Conservation (phyloP, 2,797 vertebrate genomes). For the Trachurus trachurus region DNA sequence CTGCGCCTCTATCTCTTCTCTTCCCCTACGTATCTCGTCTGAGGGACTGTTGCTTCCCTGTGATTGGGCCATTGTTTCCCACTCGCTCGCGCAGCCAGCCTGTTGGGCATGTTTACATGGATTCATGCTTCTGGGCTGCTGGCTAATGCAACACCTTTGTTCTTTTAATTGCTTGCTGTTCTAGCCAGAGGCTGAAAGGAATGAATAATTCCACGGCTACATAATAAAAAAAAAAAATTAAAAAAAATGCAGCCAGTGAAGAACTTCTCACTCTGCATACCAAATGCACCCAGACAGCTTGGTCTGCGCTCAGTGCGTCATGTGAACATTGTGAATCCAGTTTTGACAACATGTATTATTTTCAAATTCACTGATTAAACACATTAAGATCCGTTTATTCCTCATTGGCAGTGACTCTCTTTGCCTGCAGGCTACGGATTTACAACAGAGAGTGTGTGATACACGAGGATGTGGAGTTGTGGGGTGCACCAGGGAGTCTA, state of each 20-base stretch:
- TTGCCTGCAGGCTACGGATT: background rate
- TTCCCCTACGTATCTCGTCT: constrained; percentile 35
- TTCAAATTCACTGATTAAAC: background rate
- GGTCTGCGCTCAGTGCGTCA: background rate
- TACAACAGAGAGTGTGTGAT: background rate
- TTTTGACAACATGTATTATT: background rate
- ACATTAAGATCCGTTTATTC: background rate
- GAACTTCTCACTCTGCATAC: constrained; percentile 41
- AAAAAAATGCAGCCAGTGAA: constrained; percentile 32
- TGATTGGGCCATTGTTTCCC: constrained; percentile 80
- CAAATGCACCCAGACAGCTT: constrained; percentile 12
- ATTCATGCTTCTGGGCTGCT: constrained; percentile 66
- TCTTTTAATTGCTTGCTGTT: constrained; percentile 80
- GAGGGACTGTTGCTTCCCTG: constrained; percentile 60
- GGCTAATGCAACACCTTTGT: constrained; percentile 79
- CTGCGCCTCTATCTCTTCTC: constrained; percentile 45
- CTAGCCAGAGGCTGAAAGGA: constrained; percentile 62
- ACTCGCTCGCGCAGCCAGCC: constrained; percentile 53
- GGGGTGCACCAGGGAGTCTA: background rate
- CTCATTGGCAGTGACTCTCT: background rate
- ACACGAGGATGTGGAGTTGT: background rate
- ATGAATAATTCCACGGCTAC: constrained; percentile 55
- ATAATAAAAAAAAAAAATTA: constrained; percentile 20
- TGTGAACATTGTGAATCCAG: too few species aligned
- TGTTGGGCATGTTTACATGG: constrained; percentile 77